Percentiles rank a stretch among this genome's conserved stretches.
Conservation (phyloP, 2,797 vertebrate genomes). For the Mastacembelus armatus region DNA sequence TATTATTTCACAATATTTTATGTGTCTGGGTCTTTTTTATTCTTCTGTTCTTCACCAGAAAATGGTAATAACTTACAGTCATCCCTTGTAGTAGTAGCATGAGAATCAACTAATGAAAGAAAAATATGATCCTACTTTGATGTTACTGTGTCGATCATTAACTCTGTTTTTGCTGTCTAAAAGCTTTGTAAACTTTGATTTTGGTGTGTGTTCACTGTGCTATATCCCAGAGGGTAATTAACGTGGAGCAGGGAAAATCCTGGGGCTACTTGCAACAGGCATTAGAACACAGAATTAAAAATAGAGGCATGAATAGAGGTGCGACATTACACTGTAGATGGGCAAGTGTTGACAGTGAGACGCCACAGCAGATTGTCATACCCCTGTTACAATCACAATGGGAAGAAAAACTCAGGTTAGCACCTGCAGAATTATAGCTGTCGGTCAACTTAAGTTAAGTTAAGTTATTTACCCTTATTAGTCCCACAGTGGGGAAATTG, state of each 20-base stretch:
- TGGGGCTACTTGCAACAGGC: constrained; percentile 28
- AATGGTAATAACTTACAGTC: not conserved
- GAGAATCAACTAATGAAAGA: not conserved
- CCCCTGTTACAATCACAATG: constrained; percentile 67
- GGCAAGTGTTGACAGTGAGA: constrained; percentile 70
- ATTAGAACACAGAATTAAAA: constrained; percentile 56
- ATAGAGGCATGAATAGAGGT: constrained; percentile 50
- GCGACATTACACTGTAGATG: too few species aligned
- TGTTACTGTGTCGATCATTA: not conserved
- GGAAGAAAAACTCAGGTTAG: constrained; percentile 24
- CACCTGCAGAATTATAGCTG: constrained; percentile 38
- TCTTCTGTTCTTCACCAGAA: not conserved
- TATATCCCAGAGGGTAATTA: constrained; percentile 21
- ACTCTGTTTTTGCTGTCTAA: not conserved
- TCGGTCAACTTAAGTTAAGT: constrained; percentile 31
- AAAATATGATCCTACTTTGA: not conserved
- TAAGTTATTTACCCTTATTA: too few species aligned
- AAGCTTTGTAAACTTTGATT: constrained; percentile 1
- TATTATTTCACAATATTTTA: not conserved
- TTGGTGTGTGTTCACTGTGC: not conserved
- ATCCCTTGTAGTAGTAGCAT: not conserved
- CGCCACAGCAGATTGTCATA: constrained; percentile 69
- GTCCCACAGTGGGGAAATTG: too few species aligned
- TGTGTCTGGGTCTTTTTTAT: not conserved
- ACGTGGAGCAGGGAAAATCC: constrained; percentile 12